Percentiles rank a stretch among this genome's conserved stretches.
phyloP scores from a whole-genome alignment of 2,888 invertebrate species.

The Amphipoea oculea region DNA sequence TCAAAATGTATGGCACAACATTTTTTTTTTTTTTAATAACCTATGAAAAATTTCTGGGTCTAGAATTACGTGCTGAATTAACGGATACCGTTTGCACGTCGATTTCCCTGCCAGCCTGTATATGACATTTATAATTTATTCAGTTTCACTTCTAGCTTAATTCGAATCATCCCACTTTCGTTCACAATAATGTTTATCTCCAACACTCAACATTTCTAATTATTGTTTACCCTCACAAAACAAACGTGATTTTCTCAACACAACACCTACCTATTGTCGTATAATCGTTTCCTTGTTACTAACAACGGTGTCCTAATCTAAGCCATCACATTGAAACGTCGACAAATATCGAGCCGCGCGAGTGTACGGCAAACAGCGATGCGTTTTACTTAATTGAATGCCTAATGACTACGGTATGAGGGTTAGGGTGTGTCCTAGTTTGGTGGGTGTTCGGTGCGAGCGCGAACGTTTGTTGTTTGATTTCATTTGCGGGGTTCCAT shows the following conservation, averaged over 20 bases:
- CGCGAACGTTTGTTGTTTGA: background rate
- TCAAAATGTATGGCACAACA: no score
- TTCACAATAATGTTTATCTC: background rate
- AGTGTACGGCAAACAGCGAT: conserved; percentile 83
- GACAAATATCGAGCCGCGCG: conserved; percentile 76
- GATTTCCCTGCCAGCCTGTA: background rate
- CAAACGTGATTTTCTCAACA: conserved; percentile 25
- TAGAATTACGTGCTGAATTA: no score
- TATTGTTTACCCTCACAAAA: conserved; percentile 12
- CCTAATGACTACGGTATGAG: conserved; percentile 78
- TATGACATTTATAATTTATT: background rate
- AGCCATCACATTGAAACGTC: conserved; percentile 73
- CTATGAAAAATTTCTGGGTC: no score
- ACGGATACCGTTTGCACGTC: no score
- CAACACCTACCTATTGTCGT: conserved; percentile 24
- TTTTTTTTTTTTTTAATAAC: no score
- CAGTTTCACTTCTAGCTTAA: background rate
- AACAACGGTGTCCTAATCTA: conserved; percentile 62
- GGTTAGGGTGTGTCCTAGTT: conserved; percentile 55
- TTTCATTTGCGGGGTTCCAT: background rate
- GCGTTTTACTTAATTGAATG: conserved; percentile 87
- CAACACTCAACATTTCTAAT: background rate
- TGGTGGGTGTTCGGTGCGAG: conserved; percentile 10
- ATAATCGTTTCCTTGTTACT: conserved; percentile 49
- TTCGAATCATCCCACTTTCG: background rate